A percentile compares a stretch with the other conserved stretches of the same genome.
Conservation (phyloP, 2,113 vertebrate genomes). For the Podilymbus podiceps region DNA sequence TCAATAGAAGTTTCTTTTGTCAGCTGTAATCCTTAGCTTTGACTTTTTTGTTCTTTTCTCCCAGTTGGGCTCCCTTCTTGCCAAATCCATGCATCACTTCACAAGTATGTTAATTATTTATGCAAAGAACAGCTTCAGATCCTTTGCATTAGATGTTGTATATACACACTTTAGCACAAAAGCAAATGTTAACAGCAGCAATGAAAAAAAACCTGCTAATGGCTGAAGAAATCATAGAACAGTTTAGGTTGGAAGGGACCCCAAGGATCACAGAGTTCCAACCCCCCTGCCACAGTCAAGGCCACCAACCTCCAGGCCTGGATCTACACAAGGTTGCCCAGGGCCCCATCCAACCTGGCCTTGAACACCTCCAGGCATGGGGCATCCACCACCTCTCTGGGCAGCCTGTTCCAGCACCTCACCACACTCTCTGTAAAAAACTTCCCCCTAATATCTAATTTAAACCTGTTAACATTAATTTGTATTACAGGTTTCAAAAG, state of each 20-base stretch:
- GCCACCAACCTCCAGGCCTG: no score
- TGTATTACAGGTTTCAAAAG: background rate
- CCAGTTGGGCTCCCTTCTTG: background rate
- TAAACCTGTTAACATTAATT: no score
- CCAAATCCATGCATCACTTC: slow-evolving; percentile 10
- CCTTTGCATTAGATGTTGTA: background rate
- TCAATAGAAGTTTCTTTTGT: background rate
- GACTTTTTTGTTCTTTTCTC: background rate
- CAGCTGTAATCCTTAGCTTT: background rate
- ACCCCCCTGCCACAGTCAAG: no score
- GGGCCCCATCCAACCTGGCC: no score
- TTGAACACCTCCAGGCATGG: no score
- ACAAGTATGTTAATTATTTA: background rate
- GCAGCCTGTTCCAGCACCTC: no score
- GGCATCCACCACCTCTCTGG: no score
- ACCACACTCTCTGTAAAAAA: no score
- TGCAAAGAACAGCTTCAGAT: background rate
- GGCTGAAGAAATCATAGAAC: background rate
- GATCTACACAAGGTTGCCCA: no score
- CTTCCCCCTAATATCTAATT: no score
- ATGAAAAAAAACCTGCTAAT: background rate
- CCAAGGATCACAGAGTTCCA: no score
- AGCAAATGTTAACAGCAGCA: background rate
- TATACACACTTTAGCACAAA: background rate
- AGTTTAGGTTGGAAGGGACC: no score